These are phyloP conservation scores for Ochotona princeps DNA, from an alignment of 2,113 vertebrate species.

Conservation along the genomic window DNA sequence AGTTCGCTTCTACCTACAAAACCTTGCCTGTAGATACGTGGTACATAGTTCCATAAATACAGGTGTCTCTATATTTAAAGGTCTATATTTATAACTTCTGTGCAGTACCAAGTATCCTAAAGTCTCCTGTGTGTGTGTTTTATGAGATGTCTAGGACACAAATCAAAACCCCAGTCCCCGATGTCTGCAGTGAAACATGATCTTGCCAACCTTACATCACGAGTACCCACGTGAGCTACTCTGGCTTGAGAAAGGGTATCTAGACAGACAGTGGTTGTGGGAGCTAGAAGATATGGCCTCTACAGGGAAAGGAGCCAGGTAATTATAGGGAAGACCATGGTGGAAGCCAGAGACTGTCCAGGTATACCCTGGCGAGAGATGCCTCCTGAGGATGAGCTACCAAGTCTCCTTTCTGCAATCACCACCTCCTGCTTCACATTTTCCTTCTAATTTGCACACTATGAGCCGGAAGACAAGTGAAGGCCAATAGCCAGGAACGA, in stretches of 20 bases:
- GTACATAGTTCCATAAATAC: no score
- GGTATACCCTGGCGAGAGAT: neutral
- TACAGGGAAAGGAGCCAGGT: neutral
- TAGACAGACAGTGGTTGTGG: neutral
- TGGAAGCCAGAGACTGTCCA: neutral
- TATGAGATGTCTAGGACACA: neutral
- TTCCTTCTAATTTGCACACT: neutral
- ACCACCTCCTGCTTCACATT: neutral
- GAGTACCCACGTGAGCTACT: neutral
- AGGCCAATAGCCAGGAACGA: neutral
- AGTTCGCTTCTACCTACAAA: conserved; percentile 18
- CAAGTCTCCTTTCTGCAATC: neutral
- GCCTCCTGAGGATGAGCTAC: neutral
- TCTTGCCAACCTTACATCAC: neutral
- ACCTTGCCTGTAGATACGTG: neutral
- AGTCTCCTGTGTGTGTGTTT: neutral
- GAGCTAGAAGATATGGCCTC: neutral
- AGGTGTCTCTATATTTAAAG: no score
- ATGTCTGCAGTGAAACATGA: neutral
- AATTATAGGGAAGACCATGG: neutral
- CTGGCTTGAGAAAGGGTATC: neutral
- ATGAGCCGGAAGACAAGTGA: neutral
- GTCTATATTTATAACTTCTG: neutral
- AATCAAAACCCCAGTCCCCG: neutral
- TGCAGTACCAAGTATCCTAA: neutral